phyloP scores from a whole-genome alignment of 2,797 vertebrate species.

The Tadarida brasiliensis region DNA sequence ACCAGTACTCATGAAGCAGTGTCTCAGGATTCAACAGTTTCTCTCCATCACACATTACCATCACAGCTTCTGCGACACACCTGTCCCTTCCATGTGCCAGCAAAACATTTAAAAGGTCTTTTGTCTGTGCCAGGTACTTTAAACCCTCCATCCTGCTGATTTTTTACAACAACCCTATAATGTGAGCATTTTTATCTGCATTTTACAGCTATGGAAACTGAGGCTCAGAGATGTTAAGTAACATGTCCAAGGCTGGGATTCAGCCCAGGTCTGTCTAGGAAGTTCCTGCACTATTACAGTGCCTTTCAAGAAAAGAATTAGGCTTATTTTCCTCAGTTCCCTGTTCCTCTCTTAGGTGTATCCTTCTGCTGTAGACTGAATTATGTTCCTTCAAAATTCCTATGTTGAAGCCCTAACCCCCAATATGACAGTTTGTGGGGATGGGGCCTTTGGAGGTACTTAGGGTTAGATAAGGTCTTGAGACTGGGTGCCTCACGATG shows the following conservation, averaged over 20 bases:
- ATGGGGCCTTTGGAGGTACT: background rate
- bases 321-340: background rate
- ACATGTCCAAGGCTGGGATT: background rate
- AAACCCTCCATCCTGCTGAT: background rate
- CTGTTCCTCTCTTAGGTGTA: background rate
- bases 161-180: background rate
- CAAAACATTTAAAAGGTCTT: background rate
- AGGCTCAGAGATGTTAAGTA: background rate
- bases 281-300: background rate
- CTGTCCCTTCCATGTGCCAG: background rate
- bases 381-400: background rate
- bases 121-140: background rate
- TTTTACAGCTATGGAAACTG: slow-evolving; percentile 40
- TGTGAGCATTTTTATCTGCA: background rate
- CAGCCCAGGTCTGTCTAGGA: background rate
- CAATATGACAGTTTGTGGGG: background rate
- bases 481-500: background rate
- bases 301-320: background rate
- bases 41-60: background rate
- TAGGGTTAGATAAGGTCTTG: background rate
- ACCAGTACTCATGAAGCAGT: background rate
- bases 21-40: background rate
- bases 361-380: background rate
- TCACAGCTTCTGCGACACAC: background rate
- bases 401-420: background rate